Conservation (phyloP, 2,888 invertebrate species). For the Palloptera scutellata region DNA sequence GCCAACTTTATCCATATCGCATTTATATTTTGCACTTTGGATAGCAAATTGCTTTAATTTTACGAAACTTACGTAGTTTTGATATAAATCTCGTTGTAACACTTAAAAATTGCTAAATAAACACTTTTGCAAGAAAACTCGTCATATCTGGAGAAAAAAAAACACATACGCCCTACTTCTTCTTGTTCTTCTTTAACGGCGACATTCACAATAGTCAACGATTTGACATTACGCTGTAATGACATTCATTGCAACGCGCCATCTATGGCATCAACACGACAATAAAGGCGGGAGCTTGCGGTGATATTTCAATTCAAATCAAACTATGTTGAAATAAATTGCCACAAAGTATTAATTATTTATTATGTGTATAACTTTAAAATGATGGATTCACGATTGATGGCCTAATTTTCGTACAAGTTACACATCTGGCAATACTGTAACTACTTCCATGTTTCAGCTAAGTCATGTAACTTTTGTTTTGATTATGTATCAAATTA, state of each 20-base stretch:
- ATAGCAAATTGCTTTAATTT: conserved; percentile 21
- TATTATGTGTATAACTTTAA: too few relatives aligned
- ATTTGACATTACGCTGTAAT: not conserved
- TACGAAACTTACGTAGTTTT: conserved; percentile 39
- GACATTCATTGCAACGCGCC: not conserved
- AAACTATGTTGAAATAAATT: too few relatives aligned
- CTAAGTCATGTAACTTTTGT: too few relatives aligned
- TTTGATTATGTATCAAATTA: too few relatives aligned
- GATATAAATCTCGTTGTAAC: conserved; percentile 34
- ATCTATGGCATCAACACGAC: conserved; percentile 14
- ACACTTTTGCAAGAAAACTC: conserved; percentile 39
- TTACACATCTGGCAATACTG: too few relatives aligned
- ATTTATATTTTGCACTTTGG: conserved; percentile 9
- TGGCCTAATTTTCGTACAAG: too few relatives aligned
- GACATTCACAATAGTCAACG: conserved; percentile 16
- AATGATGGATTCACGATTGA: too few relatives aligned
- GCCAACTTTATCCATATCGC: not conserved
- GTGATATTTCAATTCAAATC: too few relatives aligned
- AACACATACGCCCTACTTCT: conserved; percentile 35
- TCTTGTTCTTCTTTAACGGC: not conserved
- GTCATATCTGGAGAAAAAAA: conserved; percentile 42
- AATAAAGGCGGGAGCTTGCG: too few relatives aligned
- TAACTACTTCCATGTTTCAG: too few relatives aligned
- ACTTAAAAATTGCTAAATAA: conserved; percentile 38
- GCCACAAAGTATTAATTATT: too few relatives aligned